A percentile compares a stretch with the other conserved stretches of the same genome.
Evolutionary conservation across 2,888 invertebrate genomes (phyloP).

Genomic region (Cephonodes hylas): DNA sequence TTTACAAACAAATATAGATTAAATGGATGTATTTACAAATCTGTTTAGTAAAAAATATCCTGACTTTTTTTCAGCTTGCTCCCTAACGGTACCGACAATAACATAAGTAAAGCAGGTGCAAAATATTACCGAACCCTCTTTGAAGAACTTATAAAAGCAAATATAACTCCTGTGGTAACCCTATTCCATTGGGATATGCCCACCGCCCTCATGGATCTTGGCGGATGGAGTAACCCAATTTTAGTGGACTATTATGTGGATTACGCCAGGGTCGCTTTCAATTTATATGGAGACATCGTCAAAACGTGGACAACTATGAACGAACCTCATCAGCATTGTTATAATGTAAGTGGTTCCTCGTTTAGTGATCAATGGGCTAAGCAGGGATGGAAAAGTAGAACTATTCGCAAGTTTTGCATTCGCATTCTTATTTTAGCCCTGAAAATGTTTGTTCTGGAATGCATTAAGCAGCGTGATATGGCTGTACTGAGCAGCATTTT

Average conservation of each 20-base stretch:
- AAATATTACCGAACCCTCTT: conserved; percentile 88
- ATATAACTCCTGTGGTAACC: conserved; percentile 85
- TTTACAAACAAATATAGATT: too few species aligned
- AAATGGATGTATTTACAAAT: too few species aligned
- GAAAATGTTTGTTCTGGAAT: too few species aligned
- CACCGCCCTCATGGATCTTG: conserved; percentile 72
- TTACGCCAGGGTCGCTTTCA: conserved; percentile 79
- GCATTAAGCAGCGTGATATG: too few species aligned
- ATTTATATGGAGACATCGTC: conserved; percentile 83
- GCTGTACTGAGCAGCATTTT: too few species aligned
- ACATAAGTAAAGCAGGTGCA: conserved; percentile 85
- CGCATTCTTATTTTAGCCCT: too few species aligned
- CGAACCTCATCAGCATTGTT: conserved; percentile 83
- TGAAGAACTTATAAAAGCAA: conserved; percentile 83
- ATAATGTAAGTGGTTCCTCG: conserved; percentile 51
- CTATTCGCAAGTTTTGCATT: too few species aligned
- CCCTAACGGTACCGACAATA: conserved; percentile 84
- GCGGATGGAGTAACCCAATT: conserved; percentile 76
- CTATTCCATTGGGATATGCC: conserved; percentile 84
- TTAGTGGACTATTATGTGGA: conserved; percentile 78
- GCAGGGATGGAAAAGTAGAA: too few species aligned
- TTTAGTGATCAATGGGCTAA: neutral
- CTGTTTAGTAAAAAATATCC: too few species aligned
- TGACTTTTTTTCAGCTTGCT: conserved; percentile 77
- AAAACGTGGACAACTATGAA: conserved; percentile 89